A percentile compares a stretch with the other conserved stretches of the same genome.
Evolutionary conservation across 2,888 invertebrate species (phyloP).

Genomic region (Stenodera caucasica): DNA sequence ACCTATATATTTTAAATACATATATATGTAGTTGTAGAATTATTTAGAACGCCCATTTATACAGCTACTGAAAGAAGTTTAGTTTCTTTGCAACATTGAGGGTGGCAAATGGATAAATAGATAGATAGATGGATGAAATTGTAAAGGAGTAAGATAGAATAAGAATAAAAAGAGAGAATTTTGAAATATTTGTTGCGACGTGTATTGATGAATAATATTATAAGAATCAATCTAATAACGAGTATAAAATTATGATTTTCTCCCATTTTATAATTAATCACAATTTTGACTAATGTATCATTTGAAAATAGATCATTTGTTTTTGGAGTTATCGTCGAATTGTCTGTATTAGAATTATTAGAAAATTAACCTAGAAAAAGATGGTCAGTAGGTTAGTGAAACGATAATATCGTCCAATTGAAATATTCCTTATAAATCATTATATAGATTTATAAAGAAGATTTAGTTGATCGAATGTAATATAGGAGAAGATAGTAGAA

Average conservation of each 20-base stretch:
- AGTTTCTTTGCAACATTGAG: conserved; percentile 64
- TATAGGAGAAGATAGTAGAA: background rate
- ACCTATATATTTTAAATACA: conserved; percentile 13
- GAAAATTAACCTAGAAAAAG: conserved; percentile 18
- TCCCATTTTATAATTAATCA: too few relatives aligned
- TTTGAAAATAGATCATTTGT: too few relatives aligned
- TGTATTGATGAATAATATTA: conserved; percentile 66
- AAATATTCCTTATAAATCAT: conserved; percentile 12
- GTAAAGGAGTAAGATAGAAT: background rate
- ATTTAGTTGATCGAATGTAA: conserved; percentile 27
- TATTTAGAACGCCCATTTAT: conserved; percentile 43
- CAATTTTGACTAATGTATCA: too few relatives aligned
- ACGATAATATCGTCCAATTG: conserved; percentile 37
- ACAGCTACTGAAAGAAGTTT: conserved; percentile 55
- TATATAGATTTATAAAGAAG: conserved; percentile 14
- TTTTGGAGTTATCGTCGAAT: too few relatives aligned
- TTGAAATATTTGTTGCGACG: conserved; percentile 60
- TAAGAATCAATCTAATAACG: too few relatives aligned
- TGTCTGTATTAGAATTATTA: background rate
- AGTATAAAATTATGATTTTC: too few relatives aligned
- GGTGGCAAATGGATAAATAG: conserved; percentile 50
- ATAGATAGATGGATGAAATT: background rate
- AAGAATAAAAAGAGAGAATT: conserved; percentile 42
- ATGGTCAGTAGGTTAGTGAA: conserved; percentile 48
- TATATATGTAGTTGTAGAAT: background rate